Evolutionary conservation across 2,797 vertebrate species (phyloP).

Genomic region (Rhabdomys pumilio): DNA sequence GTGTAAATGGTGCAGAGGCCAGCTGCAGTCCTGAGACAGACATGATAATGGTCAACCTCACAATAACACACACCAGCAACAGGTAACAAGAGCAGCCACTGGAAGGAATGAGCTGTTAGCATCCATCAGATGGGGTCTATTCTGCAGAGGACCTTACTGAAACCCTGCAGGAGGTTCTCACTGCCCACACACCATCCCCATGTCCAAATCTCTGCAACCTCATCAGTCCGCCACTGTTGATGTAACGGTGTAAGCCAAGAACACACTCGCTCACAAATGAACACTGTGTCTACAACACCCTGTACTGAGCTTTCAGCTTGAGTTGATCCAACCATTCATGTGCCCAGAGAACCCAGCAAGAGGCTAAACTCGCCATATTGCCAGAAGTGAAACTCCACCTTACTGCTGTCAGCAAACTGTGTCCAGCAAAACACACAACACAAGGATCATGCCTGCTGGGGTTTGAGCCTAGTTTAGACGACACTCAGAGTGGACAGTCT

Average conservation of each 20-base stretch:
- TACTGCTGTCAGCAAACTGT: neutral
- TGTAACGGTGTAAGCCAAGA: neutral
- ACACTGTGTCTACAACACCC: neutral
- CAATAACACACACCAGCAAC: neutral
- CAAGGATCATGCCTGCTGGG: neutral
- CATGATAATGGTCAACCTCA: neutral
- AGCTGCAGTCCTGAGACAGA: neutral
- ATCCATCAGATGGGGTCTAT: neutral
- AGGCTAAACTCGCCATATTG: neutral
- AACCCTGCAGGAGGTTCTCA: neutral
- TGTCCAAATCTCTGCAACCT: neutral
- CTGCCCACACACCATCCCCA: neutral
- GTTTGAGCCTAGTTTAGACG: neutral
- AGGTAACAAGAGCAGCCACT: neutral
- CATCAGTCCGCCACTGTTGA: no score
- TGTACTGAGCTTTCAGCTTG: neutral
- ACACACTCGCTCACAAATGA: neutral
- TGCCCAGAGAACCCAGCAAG: neutral
- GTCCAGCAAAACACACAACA: neutral
- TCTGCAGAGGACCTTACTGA: neutral
- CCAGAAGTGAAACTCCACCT: neutral
- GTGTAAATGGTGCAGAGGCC: neutral
- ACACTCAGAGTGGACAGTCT: no score
- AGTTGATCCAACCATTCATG: neutral
- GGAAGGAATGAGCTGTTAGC: no score